Conservation (phyloP, 2,113 vertebrate species). For the Gymnocephalus cernua region DNA sequence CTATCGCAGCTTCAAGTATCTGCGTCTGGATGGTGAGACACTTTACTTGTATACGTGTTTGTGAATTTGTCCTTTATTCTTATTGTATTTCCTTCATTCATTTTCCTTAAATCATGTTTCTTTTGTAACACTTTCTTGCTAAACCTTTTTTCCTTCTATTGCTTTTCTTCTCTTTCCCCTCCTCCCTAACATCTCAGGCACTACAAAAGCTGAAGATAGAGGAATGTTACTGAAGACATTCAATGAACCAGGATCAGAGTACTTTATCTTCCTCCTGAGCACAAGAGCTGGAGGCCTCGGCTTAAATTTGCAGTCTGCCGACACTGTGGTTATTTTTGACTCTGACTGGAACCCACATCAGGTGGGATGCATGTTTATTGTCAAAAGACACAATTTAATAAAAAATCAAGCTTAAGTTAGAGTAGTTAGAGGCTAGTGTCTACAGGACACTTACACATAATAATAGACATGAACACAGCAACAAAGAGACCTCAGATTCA, state of each 20-base stretch:
- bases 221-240: slow-evolving; percentile 96
- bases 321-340: slow-evolving; percentile 97
- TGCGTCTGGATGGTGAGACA: slow-evolving; percentile 93
- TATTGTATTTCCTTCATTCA: not conserved
- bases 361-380: slow-evolving; percentile 86
- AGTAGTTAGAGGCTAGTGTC: not conserved
- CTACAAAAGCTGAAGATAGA: slow-evolving; percentile 96
- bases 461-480: not conserved
- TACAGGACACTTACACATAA: not conserved
- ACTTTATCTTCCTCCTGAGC: slow-evolving; percentile 97
- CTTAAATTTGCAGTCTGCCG: slow-evolving; percentile 95
- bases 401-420: not conserved
- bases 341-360: slow-evolving; percentile 99
- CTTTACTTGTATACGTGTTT: slow-evolving; percentile 12
- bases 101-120: not conserved
- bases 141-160: not conserved
- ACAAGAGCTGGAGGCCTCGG: slow-evolving; percentile 94
- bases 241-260: slow-evolving; percentile 92
- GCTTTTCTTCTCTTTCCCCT: not conserved
- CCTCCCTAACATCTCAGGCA: slow-evolving; percentile 80
- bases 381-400: slow-evolving; percentile 75
- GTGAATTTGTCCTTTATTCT: slow-evolving; percentile 2
- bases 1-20: slow-evolving; percentile 96
- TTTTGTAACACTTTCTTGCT: not conserved
- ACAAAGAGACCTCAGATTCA: not conserved